Evolutionary conservation across 1,140 invertebrate species (phyloP).

Genomic region (Ceratina australensis): DNA sequence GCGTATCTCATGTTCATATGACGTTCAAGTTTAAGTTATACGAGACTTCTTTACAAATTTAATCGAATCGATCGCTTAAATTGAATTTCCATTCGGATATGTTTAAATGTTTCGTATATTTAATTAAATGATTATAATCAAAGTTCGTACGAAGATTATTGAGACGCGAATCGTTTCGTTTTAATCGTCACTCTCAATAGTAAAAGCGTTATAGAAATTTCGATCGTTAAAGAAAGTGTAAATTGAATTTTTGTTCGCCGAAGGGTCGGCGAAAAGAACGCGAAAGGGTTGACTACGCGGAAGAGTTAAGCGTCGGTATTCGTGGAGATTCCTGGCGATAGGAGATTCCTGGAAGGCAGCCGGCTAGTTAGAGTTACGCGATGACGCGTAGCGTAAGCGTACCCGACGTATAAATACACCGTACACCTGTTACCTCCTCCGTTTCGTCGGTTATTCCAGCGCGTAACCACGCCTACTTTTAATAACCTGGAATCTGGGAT

Average conservation of each 20-base stretch:
- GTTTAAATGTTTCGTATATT: no score
- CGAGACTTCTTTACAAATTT: not conserved
- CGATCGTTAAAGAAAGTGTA: no score
- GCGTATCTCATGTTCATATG: conserved; percentile 77
- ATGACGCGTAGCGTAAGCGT: conserved; percentile 58
- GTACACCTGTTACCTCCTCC: conserved; percentile 73
- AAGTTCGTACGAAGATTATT: no score
- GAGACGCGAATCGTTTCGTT: no score
- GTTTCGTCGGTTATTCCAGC: conserved; percentile 61
- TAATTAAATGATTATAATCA: no score
- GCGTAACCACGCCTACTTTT: conserved; percentile 72
- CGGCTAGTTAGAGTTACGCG: conserved; percentile 8
- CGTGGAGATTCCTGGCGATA: conserved; percentile 1
- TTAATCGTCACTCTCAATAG: no score
- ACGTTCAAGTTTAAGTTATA: not conserved
- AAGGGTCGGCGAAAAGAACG: no score
- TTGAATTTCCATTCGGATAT: conserved; percentile 70
- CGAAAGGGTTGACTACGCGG: no score
- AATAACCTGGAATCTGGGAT: conserved; percentile 77
- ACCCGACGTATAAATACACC: conserved; percentile 74
- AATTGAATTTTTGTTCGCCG: no score
- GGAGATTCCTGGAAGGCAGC: conserved; percentile 10
- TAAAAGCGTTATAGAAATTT: no score
- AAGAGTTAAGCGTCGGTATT: not conserved
- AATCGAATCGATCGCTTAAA: no score